Base-by-base conservation (phyloP, 2,113 vertebrate species). In the Pterocles burchelli region DNA sequence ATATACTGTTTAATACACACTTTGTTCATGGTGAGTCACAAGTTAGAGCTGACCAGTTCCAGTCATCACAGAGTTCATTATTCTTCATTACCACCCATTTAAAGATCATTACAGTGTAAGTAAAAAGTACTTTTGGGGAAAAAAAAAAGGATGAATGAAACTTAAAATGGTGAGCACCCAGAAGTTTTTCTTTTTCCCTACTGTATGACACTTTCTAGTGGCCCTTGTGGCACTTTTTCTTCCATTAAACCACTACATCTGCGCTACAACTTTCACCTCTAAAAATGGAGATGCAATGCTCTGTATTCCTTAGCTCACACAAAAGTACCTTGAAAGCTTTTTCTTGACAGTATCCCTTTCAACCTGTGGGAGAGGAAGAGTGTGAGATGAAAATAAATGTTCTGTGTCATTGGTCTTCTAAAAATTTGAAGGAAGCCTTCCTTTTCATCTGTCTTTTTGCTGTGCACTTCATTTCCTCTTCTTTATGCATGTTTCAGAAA, bases 41-140 rank as follows among this genome's bases (percentile, higher is more conserved):
- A 78, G n/a, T 67, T 41, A 68, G 45, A 91, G n/a, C 58, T 90
- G 72, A 85, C 87, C 58, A n/a, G n/a, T 88, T 95, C 68, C 26
- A 49, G 43, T 74, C n/a, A 76, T 80, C 55, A 14, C 17, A 14
- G 14, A 80, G 43, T 87, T 57, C 45, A 75, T 91, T 88, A 91
- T 81, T 91, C 85, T 90, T 93, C 85, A 85, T 83, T 91, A 71
- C 28, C 66, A 87, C 22, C 43, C 74, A 63, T 76, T 92, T 96
- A 74, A 89, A 96, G 73, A 78, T 84, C 58, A 71, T 89, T 87
- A 75, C 21, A 41, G 31, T 63, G 17, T 38, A 77, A 93, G 61
- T 81, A 75, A 85, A 90, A 89, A 81, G 61, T 45, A 67, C 33
- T 89, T 91, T 68, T 63, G 61, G 41, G 61, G 36, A 90, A 94